phyloP scores from a whole-genome alignment of 2,797 vertebrate species.

The Periparus ater region DNA sequence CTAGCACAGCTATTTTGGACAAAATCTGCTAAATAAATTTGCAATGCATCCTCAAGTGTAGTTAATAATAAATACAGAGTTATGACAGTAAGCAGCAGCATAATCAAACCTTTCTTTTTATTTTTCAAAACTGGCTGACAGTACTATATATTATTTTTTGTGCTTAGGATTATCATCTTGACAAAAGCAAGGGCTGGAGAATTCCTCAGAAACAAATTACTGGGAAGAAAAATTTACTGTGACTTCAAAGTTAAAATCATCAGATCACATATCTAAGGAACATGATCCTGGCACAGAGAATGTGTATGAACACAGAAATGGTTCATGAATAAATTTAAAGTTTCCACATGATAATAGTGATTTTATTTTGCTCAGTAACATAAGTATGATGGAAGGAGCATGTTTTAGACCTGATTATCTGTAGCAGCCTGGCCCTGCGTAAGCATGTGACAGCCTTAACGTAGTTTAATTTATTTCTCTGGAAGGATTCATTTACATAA shows the following conservation, averaged over 20 bases:
- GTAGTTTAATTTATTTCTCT: not conserved
- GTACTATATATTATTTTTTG: not conserved
- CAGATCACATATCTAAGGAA: not conserved
- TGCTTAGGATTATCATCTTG: not conserved
- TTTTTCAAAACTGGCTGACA: not conserved
- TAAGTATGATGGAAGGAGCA: not conserved
- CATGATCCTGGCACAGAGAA: not conserved
- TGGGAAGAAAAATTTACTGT: not conserved
- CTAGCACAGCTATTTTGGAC: not conserved
- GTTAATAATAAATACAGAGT: slow-evolving; percentile 19
- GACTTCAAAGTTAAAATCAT: not conserved
- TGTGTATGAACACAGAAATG: not conserved
- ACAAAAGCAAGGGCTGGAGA: not conserved
- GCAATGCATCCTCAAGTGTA: not conserved
- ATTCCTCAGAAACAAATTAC: not conserved
- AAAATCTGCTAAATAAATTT: slow-evolving; percentile 36
- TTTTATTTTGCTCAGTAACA: not conserved
- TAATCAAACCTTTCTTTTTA: slow-evolving; percentile 1
- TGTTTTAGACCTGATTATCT: not conserved
- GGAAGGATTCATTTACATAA: not conserved
- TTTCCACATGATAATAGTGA: not conserved
- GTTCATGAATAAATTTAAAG: not conserved
- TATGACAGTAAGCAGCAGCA: slow-evolving; percentile 1
- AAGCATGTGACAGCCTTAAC: not conserved
- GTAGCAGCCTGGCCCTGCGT: not conserved